Evolutionary conservation across 2,888 invertebrate species (phyloP), one percentile per base, ranked within the genome.

Genomic region (Andrena chrysosceles): DNA sequence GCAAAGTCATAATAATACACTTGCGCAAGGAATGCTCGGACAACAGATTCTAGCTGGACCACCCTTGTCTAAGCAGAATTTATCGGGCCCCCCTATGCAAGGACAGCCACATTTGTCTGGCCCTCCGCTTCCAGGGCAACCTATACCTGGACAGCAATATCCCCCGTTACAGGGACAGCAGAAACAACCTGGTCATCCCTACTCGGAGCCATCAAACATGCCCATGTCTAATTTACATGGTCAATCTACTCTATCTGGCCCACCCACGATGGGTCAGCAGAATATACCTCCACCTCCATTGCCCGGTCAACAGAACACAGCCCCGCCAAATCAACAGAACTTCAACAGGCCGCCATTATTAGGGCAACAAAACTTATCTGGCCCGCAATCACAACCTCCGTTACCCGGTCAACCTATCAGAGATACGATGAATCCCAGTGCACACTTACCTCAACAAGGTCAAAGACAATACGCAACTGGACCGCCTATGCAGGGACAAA

Each of bases 151-250:
- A 10, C 91, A 90, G 67, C 91, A 87, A 33, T 91, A 88, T 60
- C 87, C 91, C 63, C 91, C 92, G n/a, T 89, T 93, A 79, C 91
- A 92, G 29, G 93, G 93, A 0, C 95, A 95, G 87, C 85, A 74
- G 52, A 81, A 66, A 42, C 42, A 42, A 60, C 33, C 68, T 7
- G 49, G 64, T 33, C 71, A 75, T 49, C 29, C 80, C 1, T 83
- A 76, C 29, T 35, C 49, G n/a, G 81, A 81, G 13, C 29, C 49
- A n/a, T 16, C 72, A 26, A 78, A 56, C 26, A 60, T 74, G 23
- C 2, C 73, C 10, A 33, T 33, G 10, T 42, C 70, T 48, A 71
- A 71, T 54, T 20, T 73, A 59, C 66, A 56, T 10, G n/a, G 63
- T 20, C 80, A 71, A 49, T 66, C 70, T 8, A 76, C 66, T 67